Base-by-base conservation (phyloP, 2,113 vertebrate species). In the Periophthalmus modestus region DNA sequence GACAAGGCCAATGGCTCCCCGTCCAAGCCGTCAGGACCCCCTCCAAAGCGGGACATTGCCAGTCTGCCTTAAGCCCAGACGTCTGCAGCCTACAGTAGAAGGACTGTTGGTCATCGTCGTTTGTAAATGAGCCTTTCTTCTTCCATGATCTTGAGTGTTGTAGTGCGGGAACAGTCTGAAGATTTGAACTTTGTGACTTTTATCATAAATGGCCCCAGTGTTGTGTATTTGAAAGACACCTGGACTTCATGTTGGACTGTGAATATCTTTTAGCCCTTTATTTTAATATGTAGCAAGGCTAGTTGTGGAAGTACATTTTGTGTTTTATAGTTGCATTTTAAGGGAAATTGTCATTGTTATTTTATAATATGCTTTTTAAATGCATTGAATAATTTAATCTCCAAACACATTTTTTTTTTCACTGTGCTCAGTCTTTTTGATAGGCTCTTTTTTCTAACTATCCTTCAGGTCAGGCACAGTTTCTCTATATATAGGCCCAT, bases 21-120 rank as follows among this genome's bases (percentile, higher is more conserved):
- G 85, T 88, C 87, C 75, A 97, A 94, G 86, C 95, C 94, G 0
- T 92, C 71, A 0, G 97, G 97, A 1, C 97, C 96, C 0, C 97
- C 98, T 85, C 97, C 97, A 2, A 97, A 97, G 90, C 95, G 97
- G 90, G 96, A 98, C 93, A 97, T 99, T 65, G 84, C 96, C 74
- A 99, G 96, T 90, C 95, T 99, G 63, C 98, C 98, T 59, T 98
- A 95, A 94, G 85, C 0, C n/a, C 28, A 5, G 59, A n/a, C 5
- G 69, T 75, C 66, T 74, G 58, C 43, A 70, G 71, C 58, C 72
- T 54, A 54, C 67, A 14, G 61, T 69, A 55, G 71, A 80, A 75
- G 86, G 87, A 73, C 77, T 77, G 59, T 76, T 66, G 4, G 39
- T 24, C n/a, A n/a, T n/a, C 70, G 62, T 61, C 69, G 52, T 59